phyloP scores from a whole-genome alignment of 1,140 invertebrate species.

The Harpegnathos saltator region DNA sequence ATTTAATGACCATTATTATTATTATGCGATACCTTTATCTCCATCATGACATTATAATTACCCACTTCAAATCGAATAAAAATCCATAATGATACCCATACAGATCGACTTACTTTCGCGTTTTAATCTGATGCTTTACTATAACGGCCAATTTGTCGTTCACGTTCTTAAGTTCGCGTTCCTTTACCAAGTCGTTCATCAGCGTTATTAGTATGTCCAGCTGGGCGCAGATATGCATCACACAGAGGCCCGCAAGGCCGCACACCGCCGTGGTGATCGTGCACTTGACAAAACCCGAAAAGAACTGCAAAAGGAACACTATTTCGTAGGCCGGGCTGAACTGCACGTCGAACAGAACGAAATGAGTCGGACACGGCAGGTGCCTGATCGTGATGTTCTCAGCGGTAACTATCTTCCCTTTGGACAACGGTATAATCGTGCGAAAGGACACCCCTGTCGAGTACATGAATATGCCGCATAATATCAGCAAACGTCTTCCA shows the following conservation, averaged over 20 bases:
- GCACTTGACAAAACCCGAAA: conserved; percentile 46
- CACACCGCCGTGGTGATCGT: conserved; percentile 39
- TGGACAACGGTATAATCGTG: background rate
- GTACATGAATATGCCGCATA: conserved; percentile 3
- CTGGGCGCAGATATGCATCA: conserved; percentile 60
- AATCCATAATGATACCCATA: background rate
- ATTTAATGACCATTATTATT: no score
- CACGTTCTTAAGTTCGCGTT: background rate
- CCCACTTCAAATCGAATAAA: background rate
- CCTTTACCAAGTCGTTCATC: conserved; percentile 46
- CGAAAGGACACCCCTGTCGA: background rate
- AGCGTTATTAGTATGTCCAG: conserved; percentile 52
- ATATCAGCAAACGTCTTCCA: conserved; percentile 3
- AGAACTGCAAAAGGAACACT: conserved; percentile 42
- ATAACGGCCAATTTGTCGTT: background rate
- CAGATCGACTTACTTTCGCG: conserved; percentile 19
- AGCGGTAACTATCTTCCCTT: background rate
- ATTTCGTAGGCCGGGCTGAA: conserved; percentile 52
- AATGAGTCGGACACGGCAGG: conserved; percentile 11
- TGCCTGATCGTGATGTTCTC: conserved; percentile 31
- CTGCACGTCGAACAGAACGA: conserved; percentile 22
- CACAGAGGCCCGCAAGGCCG: conserved; percentile 35
- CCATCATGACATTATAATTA: no score
- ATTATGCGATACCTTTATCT: no score
- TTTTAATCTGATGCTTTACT: conserved; percentile 24